Conservation (phyloP, 2,113 vertebrate genomes). For the Gracilinanus agilis region DNA sequence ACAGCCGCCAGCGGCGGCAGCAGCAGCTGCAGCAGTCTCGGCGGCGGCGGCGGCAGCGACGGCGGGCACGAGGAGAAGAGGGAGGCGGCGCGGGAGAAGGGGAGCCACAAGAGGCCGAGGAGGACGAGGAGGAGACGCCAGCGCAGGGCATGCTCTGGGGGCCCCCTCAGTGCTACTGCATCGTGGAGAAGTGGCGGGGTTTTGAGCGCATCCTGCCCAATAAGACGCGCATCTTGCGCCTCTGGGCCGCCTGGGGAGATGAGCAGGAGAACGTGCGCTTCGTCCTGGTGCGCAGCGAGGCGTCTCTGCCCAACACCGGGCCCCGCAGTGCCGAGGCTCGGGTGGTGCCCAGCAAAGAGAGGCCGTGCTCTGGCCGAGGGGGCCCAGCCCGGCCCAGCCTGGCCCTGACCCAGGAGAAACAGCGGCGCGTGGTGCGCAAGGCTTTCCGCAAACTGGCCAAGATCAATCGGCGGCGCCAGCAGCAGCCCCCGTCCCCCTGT, state of each 20-base stretch:
- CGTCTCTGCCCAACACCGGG: slow-evolving; percentile 88
- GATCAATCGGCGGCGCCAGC: slow-evolving; percentile 90
- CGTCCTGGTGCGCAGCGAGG: slow-evolving; percentile 91
- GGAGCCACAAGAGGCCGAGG: slow-evolving; percentile 69
- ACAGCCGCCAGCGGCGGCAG: slow-evolving; percentile 83
- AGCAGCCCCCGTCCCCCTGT: slow-evolving; percentile 71
- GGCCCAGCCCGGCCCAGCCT: slow-evolving; percentile 78
- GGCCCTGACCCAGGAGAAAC: slow-evolving; percentile 89
- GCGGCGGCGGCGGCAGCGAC: slow-evolving; percentile 74
- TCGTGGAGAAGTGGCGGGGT: slow-evolving; percentile 97
- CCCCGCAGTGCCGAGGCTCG: slow-evolving; percentile 94
- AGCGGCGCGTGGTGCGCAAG: slow-evolving; percentile 93
- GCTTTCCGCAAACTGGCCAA: slow-evolving; percentile 97
- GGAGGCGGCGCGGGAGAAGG: slow-evolving; percentile 42
- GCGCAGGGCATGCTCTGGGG: slow-evolving; percentile 88
- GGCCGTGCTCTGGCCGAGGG: slow-evolving; percentile 83
- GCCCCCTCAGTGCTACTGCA: slow-evolving; percentile 90
- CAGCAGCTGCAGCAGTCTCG: slow-evolving; percentile 76
- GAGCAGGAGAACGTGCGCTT: slow-evolving; percentile 94
- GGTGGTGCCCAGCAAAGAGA: slow-evolving; percentile 92
- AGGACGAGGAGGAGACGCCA: slow-evolving; percentile 59
- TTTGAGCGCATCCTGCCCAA: slow-evolving; percentile 94
- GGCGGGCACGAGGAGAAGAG: slow-evolving; percentile 63
- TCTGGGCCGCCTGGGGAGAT: slow-evolving; percentile 96
- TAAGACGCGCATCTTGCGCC: slow-evolving; percentile 92